phyloP scores from a whole-genome alignment of 1,140 invertebrate genomes.

The Macrocentrus cingulum region DNA sequence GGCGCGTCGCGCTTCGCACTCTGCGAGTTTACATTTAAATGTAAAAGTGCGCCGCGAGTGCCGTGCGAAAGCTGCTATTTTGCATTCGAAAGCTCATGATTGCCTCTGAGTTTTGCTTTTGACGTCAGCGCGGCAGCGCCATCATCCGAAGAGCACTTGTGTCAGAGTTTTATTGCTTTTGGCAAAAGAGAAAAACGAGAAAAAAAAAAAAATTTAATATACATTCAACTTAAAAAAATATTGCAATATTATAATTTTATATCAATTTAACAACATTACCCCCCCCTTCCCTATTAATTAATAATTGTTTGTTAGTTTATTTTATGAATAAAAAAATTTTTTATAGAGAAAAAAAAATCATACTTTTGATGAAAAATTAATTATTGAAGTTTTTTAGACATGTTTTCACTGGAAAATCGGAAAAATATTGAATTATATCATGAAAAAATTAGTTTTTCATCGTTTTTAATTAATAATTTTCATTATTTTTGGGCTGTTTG shows the following conservation, averaged over 20 bases:
- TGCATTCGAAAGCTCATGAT: slow-evolving; percentile 62
- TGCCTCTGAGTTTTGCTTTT: slow-evolving; percentile 61
- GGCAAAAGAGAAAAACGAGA: background rate
- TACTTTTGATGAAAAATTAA: too few species aligned
- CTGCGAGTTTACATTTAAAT: slow-evolving; percentile 61
- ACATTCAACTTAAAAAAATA: background rate
- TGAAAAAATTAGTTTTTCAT: too few species aligned
- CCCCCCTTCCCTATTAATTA: too few species aligned
- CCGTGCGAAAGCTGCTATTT: slow-evolving; percentile 56
- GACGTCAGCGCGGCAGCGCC: slow-evolving; percentile 31
- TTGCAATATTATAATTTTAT: background rate
- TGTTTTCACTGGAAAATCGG: too few species aligned
- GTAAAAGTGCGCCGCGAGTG: slow-evolving; percentile 56
- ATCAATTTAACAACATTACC: too few species aligned
- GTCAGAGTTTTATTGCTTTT: slow-evolving; percentile 2
- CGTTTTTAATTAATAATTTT: too few species aligned
- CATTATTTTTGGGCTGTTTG: too few species aligned
- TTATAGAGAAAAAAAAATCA: too few species aligned
- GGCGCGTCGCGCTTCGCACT: slow-evolving; percentile 42
- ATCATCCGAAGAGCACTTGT: slow-evolving; percentile 18
- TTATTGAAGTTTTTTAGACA: too few species aligned
- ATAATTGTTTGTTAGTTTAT: too few species aligned
- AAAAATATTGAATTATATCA: too few species aligned
- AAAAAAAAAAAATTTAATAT: background rate
- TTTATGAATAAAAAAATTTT: too few species aligned